Evolutionary conservation across 2,113 vertebrate species (phyloP), one percentile per base, ranked within the genome.

Genomic region (Monarcha castaneiventris): DNA sequence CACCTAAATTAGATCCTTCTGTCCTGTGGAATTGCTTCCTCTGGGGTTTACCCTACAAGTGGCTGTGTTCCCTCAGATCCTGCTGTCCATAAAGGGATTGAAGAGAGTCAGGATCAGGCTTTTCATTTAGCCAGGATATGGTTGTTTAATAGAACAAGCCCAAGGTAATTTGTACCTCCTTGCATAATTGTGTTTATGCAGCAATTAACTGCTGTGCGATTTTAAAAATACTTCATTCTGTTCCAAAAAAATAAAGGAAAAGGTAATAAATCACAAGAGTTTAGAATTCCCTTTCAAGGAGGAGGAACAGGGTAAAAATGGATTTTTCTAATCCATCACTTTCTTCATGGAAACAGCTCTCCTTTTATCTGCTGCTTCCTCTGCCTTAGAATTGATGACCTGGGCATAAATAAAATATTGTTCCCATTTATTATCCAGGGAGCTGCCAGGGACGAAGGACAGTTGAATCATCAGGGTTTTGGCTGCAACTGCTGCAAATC

Each of bases 351-450:
- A 94, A 90, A 87, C 79, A 89, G 72, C 52, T 94, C 26, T 75
- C 37, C 43, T 93, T 92, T 66, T 46, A 63, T 95, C 79, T 95
- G 48, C 43, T 59, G 37, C 79, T 84, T 92, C 69, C 84, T 96
- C 73, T 75, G 55, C 82, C 77, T 93, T 66, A 87, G 90, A 93
- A 96, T 96, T 89, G 95, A 95, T 96, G 93, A 90, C 78, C 67
- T 71, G 79, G 89, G 88, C 89, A 89, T 77, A 90, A 86, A 78
- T 93, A 85, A 87, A 94, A 89, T 86, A 91, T 92, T 46, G 85
- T 46, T 94, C 91, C 77, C 72, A 84, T 97, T 96, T 97, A 88
- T 97, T 96, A 94, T 85, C 92, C 69, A 72, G 94, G 84, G 72
- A 92, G 37, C 92, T 95, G 89, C 81, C 89, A 74, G 89, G 89